Conservation (phyloP, 2,888 invertebrate species). For the Oxytorus armatus region DNA sequence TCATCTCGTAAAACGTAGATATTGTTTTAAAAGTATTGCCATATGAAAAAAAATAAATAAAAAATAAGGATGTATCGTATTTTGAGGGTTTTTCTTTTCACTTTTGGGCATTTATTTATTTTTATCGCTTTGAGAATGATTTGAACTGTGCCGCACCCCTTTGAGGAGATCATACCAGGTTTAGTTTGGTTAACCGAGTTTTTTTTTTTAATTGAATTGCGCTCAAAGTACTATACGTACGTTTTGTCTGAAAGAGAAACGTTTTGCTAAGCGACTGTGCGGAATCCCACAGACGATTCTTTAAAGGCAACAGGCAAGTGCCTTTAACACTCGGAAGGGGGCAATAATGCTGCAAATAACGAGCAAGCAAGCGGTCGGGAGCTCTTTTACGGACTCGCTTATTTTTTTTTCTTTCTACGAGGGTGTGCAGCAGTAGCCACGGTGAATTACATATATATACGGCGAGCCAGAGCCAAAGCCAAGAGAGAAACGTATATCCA, state of each 20-base stretch:
- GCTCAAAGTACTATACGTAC: background rate
- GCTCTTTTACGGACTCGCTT: constrained; percentile 26
- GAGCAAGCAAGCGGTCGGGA: constrained; percentile 15
- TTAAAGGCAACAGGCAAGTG: constrained; percentile 5
- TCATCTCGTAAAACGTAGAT: no score
- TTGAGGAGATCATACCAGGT: no score
- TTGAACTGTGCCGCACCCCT: background rate
- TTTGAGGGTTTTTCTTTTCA: no score
- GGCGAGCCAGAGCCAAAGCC: constrained; percentile 34
- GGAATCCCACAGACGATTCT: constrained; percentile 11
- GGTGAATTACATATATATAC: constrained; percentile 4
- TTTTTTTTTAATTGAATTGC: background rate
- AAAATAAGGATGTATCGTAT: no score
- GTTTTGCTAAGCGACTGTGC: constrained; percentile 7
- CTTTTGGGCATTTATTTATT: background rate
- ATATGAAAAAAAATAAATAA: no score
- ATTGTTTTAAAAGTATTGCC: no score
- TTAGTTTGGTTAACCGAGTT: constrained; percentile 12
- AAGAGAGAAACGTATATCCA: constrained; percentile 69
- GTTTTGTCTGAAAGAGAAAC: constrained; percentile 23
- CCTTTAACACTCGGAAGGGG: constrained; percentile 1
- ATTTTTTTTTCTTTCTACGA: constrained; percentile 9
- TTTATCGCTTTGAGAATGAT: background rate
- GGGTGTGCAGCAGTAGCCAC: constrained; percentile 16
- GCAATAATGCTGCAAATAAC: constrained; percentile 28